Evolutionary conservation across 2,797 vertebrate species (phyloP).

Genomic region (Sebastes glaucus): DNA sequence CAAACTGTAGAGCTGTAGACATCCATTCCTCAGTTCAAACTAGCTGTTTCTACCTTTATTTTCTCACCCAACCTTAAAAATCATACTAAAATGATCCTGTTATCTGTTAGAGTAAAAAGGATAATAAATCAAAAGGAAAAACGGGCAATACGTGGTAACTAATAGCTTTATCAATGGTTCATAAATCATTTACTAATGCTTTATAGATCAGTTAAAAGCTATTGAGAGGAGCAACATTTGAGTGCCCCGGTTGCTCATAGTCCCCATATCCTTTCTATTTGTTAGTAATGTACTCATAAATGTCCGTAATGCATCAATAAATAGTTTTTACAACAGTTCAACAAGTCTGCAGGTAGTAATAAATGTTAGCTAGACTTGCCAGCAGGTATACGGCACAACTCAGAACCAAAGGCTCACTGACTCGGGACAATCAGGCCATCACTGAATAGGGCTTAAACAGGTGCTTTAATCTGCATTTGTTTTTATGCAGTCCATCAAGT

Average conservation of each 20-base stretch:
- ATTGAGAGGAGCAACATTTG: neutral
- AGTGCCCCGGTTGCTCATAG: too few species aligned
- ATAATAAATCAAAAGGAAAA: too few species aligned
- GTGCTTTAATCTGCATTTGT: neutral
- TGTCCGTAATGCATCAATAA: neutral
- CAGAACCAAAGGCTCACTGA: neutral
- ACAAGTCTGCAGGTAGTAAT: too few species aligned
- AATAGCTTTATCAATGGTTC: too few species aligned
- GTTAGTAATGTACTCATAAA: neutral
- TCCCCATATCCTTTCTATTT: neutral
- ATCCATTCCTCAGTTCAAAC: neutral
- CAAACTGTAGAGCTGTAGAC: neutral
- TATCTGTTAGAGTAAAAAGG: too few species aligned
- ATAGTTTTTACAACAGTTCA: neutral
- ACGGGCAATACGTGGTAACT: neutral
- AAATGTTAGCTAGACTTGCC: too few species aligned
- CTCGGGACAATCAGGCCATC: neutral
- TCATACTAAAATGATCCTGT: neutral
- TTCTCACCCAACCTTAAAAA: neutral
- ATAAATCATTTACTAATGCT: too few species aligned
- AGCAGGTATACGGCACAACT: neutral
- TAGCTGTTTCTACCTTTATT: neutral
- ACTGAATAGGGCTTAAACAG: neutral
- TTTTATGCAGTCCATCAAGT: neutral
- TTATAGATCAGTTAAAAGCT: neutral